phyloP scores from a whole-genome alignment of 2,113 vertebrate species.

The Tachysurus vachellii region DNA sequence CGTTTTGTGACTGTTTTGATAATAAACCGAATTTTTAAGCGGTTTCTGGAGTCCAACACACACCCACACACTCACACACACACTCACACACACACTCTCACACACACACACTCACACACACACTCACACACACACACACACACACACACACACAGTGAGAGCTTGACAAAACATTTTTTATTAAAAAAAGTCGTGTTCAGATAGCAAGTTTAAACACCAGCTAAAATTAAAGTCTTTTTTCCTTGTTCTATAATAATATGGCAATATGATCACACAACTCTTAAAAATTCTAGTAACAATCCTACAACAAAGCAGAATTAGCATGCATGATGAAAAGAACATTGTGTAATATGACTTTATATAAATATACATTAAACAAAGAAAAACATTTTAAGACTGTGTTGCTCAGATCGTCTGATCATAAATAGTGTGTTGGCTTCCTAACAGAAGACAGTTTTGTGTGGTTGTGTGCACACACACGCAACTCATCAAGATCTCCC shows the following conservation, averaged over 20 bases:
- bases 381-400: constrained; percentile 58
- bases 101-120: background rate
- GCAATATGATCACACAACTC: constrained; percentile 56
- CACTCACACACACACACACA: background rate
- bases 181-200: constrained; percentile 70
- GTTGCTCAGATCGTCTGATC: constrained; percentile 61
- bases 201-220: constrained; percentile 76
- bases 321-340: constrained; percentile 55
- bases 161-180: constrained; percentile 71
- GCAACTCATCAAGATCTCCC: background rate
- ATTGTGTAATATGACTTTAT: constrained; percentile 50
- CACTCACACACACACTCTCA: background rate
- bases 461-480: background rate
- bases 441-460: constrained; percentile 34
- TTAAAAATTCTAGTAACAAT: constrained; percentile 74
- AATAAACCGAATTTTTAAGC: too few species aligned
- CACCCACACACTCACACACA: background rate
- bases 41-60: too few species aligned
- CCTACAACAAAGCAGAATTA: constrained; percentile 67
- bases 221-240: constrained; percentile 71
- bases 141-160: background rate
- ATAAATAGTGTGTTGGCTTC: constrained; percentile 70
- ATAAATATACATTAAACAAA: constrained; percentile 69
- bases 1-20: too few species aligned
- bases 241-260: constrained; percentile 59